phyloP scores from a whole-genome alignment of 1,140 invertebrate species.

The Stegodyphus mimosarum region DNA sequence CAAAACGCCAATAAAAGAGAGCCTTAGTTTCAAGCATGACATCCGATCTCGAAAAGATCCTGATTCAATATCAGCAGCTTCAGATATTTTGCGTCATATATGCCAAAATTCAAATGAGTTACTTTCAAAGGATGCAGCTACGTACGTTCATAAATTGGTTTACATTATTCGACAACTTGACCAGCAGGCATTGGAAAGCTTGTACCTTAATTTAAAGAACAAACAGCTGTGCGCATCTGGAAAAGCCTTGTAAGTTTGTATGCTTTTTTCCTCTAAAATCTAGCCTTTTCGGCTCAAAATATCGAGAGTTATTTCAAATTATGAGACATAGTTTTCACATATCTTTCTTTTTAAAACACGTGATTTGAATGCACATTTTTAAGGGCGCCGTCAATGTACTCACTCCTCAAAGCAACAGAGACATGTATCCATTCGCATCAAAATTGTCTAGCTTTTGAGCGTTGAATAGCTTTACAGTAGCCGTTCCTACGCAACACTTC shows the following conservation, averaged over 20 bases:
- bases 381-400: too few species aligned
- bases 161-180: constrained; percentile 23
- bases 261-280: too few species aligned
- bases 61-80: neutral
- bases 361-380: too few species aligned
- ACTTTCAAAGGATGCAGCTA: constrained; percentile 7
- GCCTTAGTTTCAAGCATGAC: constrained; percentile 31
- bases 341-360: too few species aligned
- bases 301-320: too few species aligned
- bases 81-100: constrained; percentile 6
- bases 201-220: constrained; percentile 28
- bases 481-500: too few species aligned
- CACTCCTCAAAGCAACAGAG: too few species aligned
- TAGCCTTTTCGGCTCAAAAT: too few species aligned
- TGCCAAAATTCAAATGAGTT: constrained; percentile 32
- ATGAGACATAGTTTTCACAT: too few species aligned
- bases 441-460: too few species aligned
- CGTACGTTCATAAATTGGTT: constrained; percentile 29
- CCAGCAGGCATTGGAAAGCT: neutral
- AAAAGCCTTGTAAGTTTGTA: constrained; percentile 25
- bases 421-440: too few species aligned
- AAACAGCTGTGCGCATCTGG: constrained; percentile 27
- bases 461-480: too few species aligned
- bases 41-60: neutral
- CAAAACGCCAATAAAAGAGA: constrained; percentile 24